Evolutionary conservation across 1,140 invertebrate species (phyloP).

Genomic region (Neomicropteryx cornuta): DNA sequence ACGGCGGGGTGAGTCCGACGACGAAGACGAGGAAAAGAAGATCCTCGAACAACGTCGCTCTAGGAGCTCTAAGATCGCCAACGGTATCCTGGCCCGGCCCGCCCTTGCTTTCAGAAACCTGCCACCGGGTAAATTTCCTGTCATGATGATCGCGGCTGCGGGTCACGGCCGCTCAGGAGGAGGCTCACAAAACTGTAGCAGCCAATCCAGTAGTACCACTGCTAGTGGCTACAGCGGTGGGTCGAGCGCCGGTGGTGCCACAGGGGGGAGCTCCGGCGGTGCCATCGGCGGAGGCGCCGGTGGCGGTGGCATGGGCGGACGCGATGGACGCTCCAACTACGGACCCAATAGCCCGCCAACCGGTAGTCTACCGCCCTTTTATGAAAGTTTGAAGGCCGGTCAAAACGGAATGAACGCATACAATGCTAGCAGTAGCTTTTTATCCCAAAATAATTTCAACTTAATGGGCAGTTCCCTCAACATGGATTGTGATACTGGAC

Average conservation of each 20-base stretch:
- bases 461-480: conserved; percentile 49
- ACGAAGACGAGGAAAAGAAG: conserved; percentile 47
- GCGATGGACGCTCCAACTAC: conserved; percentile 67
- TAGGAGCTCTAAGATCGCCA: conserved; percentile 46
- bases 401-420: conserved; percentile 45
- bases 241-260: conserved; percentile 39
- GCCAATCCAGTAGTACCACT: conserved; percentile 32
- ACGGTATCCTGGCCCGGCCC: conserved; percentile 37
- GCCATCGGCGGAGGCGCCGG: conserved; percentile 41
- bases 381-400: conserved; percentile 70
- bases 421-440: conserved; percentile 39
- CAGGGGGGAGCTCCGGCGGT: conserved; percentile 39
- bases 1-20: conserved; percentile 52
- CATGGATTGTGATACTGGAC: conserved; percentile 63
- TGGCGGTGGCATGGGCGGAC: conserved; percentile 55
- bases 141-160: conserved; percentile 55
- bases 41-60: conserved; percentile 43
- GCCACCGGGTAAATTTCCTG: conserved; percentile 41
- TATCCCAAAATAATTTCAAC: conserved; percentile 37
- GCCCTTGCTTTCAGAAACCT: conserved; percentile 32
- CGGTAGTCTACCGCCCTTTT: conserved; percentile 71
- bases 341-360: conserved; percentile 74
- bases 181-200: conserved; percentile 30
- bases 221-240: conserved; percentile 40
- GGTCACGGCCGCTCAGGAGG: conserved; percentile 60